Percentiles rank a stretch among this genome's conserved stretches.
Evolutionary conservation across 2,797 vertebrate species (phyloP).

Genomic region (Acipenser oxyrinchus): DNA sequence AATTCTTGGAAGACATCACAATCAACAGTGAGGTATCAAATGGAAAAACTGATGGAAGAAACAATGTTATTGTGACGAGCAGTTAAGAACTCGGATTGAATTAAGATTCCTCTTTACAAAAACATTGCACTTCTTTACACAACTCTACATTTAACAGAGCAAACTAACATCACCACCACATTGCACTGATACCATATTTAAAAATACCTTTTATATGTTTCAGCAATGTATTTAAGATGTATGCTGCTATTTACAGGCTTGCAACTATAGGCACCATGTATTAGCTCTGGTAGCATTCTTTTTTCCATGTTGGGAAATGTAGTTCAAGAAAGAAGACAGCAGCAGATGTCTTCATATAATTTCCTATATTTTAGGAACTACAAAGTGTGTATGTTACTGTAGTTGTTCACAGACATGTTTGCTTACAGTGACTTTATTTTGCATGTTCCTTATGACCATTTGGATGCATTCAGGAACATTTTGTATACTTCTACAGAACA

Average conservation of each 20-base stretch:
- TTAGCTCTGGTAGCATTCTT: slow-evolving; percentile 29
- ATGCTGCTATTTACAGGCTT: slow-evolving; percentile 37
- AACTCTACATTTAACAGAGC: slow-evolving; percentile 24
- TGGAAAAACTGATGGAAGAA: too few relatives aligned
- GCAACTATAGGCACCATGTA: slow-evolving; percentile 25
- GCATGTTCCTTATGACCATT: slow-evolving; percentile 55
- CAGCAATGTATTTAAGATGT: slow-evolving; percentile 27
- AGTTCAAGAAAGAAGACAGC: slow-evolving; percentile 3
- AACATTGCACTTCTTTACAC: slow-evolving; percentile 18
- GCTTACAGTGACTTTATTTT: slow-evolving; percentile 36
- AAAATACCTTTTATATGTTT: slow-evolving; percentile 29
- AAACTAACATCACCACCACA: slow-evolving; percentile 11
- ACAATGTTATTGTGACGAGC: slow-evolving; percentile 27
- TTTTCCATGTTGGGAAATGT: slow-evolving; percentile 7
- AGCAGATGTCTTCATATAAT: slow-evolving; percentile 16
- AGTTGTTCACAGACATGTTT: too few relatives aligned
- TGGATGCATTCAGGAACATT: slow-evolving; percentile 51
- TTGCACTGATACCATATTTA: slow-evolving; percentile 29
- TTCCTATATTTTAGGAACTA: slow-evolving; percentile 26
- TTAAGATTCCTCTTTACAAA: too few relatives aligned
- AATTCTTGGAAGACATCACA: too few relatives aligned
- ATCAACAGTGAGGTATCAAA: too few relatives aligned
- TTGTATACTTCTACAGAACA: slow-evolving; percentile 35
- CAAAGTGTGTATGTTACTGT: slow-evolving; percentile 7
- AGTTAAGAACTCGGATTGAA: slow-evolving; percentile 3